Evolutionary conservation across 2,113 vertebrate species (phyloP).

Genomic region (Ariopsis seemanni): DNA sequence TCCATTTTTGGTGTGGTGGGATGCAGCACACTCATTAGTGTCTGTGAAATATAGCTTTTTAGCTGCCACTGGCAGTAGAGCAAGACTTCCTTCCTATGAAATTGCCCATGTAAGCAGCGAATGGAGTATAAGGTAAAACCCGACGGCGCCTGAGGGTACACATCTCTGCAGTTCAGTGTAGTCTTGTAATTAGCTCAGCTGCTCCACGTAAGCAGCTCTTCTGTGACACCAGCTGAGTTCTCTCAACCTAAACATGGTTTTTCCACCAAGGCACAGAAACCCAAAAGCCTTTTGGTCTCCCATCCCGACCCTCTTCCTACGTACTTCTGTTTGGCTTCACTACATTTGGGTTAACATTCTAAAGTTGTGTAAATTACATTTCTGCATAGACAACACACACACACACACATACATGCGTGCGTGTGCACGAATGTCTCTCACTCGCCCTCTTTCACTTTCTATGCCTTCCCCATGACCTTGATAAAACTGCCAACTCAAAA

Average conservation of each 20-base stretch:
- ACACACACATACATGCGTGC: neutral
- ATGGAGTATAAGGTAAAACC: neutral
- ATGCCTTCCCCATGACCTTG: neutral
- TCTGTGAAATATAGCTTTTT: slow-evolving; percentile 10
- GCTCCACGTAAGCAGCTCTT: slow-evolving; percentile 15
- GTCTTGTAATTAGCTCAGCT: slow-evolving; percentile 47
- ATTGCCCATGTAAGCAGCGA: slow-evolving; percentile 21
- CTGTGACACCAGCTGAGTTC: slow-evolving; percentile 6
- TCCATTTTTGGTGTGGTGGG: neutral
- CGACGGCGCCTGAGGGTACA: neutral
- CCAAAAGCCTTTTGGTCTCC: slow-evolving; percentile 9
- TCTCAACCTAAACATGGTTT: neutral
- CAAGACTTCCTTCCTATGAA: slow-evolving; percentile 24
- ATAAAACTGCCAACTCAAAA: neutral
- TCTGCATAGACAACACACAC: neutral
- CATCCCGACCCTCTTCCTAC: neutral
- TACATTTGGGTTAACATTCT: neutral
- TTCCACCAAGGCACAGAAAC: neutral
- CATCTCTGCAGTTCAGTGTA: slow-evolving; percentile 30
- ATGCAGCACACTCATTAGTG: slow-evolving; percentile 9
- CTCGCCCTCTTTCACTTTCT: neutral
- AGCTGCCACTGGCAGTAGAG: neutral
- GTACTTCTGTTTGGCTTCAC: neutral
- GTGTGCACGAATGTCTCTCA: neutral
- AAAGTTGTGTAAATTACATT: neutral